phyloP scores from a whole-genome alignment of 2,113 vertebrate genomes.

The Petrocephalus microphthalmus region DNA sequence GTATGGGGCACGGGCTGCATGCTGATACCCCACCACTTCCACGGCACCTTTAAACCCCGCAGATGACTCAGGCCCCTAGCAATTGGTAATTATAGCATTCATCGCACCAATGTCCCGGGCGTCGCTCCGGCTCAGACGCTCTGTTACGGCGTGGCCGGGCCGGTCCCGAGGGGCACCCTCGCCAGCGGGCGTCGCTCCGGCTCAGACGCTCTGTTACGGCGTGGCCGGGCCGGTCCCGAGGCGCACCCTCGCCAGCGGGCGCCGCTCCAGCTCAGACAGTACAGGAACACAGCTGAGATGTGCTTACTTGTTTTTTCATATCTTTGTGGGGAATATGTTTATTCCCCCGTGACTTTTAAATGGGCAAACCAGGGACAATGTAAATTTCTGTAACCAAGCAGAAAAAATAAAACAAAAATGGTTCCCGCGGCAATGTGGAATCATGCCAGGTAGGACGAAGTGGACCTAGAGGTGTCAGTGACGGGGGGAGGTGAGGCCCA shows the following conservation, averaged over 20 bases:
- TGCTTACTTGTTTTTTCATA: no score
- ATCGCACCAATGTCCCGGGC: neutral
- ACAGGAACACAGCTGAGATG: neutral
- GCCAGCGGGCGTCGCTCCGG: neutral
- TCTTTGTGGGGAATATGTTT: neutral
- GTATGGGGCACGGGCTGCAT: neutral
- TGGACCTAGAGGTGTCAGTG: neutral
- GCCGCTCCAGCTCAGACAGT: no score
- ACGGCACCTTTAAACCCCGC: neutral
- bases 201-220: neutral
- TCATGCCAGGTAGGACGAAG: neutral
- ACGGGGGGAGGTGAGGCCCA: neutral
- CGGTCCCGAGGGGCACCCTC: neutral
- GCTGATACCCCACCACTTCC: neutral
- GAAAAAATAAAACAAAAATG: neutral
- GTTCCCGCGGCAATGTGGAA: neutral
- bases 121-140: no score
- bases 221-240: no score
- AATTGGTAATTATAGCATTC: constrained; percentile 5
- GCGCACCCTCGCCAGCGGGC: no score
- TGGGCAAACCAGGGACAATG: neutral
- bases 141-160: neutral
- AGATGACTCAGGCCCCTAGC: neutral
- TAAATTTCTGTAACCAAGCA: neutral
- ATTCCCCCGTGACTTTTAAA: neutral